Base-by-base conservation (phyloP, 1,140 invertebrate genomes). In the Kradibia gibbosae region DNA sequence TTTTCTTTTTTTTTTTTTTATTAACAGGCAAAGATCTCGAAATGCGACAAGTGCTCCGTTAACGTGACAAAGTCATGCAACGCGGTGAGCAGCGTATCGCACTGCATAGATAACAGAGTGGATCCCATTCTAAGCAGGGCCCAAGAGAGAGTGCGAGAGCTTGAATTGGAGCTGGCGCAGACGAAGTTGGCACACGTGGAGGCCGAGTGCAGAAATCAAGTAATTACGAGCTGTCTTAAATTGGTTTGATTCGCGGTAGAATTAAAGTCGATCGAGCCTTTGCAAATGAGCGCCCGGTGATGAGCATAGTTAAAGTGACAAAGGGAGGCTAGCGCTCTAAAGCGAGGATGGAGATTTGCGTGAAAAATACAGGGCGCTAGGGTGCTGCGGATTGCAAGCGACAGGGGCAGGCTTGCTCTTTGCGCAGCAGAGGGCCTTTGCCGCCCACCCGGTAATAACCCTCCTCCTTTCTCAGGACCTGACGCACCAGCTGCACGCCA, bases 111-210 rank as follows among this genome's bases (percentile, higher is more conserved):
- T 84, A 90, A 86, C 80, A 85, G 89, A 42, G 81, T 88, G 48
- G 89, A 90, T 83, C 90, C 90, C 8, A 88, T 90, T 78, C 83
- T 91, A 20, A 88, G 86, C 34, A 87, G 92, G 57, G 91, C 93
- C 8, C 91, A 93, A 79, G 94, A 96, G 85, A 93, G 96, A 83
- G 94, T 99, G 76, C 93, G 96, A 17, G 97, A 99, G 89, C 91
- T 99, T 34, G 98, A 99, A 89, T 91, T 99, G 71, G 98, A 99
- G 88, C 91, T 99, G 78, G 98, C 98, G 5, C 96, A 98, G 88
- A 98, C 98, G 0, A 99, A 99, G 89, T 92, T 99, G 83, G 98
- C 97, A 0, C 95, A 99, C 77, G 99, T 99, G 4, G 98, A 99
- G 92, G 96, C 98, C 0, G 97, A 99, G 91, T 99, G 98, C 92